Evolutionary conservation across 2,797 vertebrate species (phyloP).

Genomic region (Sebastes trivittatus): DNA sequence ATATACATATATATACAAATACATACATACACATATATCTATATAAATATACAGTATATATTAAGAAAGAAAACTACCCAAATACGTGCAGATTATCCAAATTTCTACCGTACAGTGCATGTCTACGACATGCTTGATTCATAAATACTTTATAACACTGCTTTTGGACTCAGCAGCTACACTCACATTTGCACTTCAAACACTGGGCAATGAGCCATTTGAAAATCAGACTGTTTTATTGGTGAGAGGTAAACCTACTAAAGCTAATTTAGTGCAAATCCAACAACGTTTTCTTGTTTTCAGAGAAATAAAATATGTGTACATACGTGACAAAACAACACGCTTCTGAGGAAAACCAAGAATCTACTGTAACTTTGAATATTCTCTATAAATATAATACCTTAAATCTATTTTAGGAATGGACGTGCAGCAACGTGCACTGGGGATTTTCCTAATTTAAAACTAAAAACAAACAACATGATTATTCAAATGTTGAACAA

Average conservation of each 20-base stretch:
- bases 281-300: background rate
- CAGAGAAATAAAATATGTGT: background rate
- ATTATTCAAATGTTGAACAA: background rate
- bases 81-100: background rate
- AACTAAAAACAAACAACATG: background rate
- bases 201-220: background rate
- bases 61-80: background rate
- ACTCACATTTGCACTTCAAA: slow-evolving; percentile 19
- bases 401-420: background rate
- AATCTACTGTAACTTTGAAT: background rate
- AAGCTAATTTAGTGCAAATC: background rate
- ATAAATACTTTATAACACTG: slow-evolving; percentile 5
- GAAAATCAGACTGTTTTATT: background rate
- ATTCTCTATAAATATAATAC: background rate
- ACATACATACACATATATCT: no score
- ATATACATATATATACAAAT: no score
- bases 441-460: background rate
- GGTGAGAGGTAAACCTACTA: background rate
- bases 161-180: background rate
- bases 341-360: background rate
- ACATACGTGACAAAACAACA: background rate
- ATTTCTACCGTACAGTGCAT: background rate
- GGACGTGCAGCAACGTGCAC: background rate
- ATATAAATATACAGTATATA: no score
- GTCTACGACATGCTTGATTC: background rate